Conservation (phyloP, 1,140 invertebrate species). For the Fopius arisanus region DNA sequence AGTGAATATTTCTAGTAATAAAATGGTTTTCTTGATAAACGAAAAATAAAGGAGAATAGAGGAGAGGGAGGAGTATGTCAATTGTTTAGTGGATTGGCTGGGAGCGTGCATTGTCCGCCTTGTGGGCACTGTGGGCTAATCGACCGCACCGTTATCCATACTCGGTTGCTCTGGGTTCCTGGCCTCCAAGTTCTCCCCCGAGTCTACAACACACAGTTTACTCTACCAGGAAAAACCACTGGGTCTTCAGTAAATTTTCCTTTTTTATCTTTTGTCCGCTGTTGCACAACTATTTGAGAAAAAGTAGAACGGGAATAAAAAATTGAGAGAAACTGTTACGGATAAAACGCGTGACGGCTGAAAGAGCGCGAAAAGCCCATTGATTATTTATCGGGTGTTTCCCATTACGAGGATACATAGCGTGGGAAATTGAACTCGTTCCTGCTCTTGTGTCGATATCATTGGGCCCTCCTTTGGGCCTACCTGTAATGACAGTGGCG, state of each 20-base stretch:
- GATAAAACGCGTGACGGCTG: neutral
- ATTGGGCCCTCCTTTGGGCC: neutral
- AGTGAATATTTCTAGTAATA: no score
- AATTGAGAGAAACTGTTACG: neutral
- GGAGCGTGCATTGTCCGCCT: no score
- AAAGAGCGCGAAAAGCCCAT: slow-evolving; percentile 33
- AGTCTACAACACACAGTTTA: neutral
- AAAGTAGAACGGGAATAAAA: neutral
- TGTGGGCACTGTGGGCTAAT: neutral
- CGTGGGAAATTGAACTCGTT: slow-evolving; percentile 49
- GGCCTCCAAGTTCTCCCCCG: neutral
- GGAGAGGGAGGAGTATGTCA: no score
- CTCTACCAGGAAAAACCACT: neutral
- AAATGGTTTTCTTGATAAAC: no score
- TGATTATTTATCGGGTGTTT: slow-evolving; percentile 51
- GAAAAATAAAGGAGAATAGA: no score
- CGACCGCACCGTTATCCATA: slow-evolving; percentile 13
- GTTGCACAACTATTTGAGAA: neutral
- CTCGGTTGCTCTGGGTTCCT: neutral
- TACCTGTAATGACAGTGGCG: no score
- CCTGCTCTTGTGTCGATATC: slow-evolving; percentile 1
- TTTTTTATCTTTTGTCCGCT: neutral
- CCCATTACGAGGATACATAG: slow-evolving; percentile 33
- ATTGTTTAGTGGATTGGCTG: no score
- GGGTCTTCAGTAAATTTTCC: neutral